Base-by-base conservation (phyloP, 2,888 invertebrate species). In the Callinectes sapidus region DNA sequence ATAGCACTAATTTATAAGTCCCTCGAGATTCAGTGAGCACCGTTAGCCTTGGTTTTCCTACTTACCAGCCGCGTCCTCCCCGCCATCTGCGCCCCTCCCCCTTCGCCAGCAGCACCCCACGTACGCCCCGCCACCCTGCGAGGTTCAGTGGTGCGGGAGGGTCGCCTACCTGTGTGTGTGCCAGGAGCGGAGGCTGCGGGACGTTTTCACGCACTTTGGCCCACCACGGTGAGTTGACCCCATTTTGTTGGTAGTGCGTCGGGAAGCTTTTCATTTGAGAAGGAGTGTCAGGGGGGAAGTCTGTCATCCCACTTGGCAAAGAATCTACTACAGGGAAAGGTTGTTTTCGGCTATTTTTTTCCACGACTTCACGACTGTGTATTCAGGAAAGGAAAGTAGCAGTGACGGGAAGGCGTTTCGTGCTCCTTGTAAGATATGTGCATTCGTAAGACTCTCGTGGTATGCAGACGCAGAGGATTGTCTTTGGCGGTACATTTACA, bases 91-190 rank as follows among this genome's bases (percentile, higher is more conserved):
- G 81, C 35, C 81, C 35, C 81, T 13, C 81, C 81, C 81, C 81
- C 81, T 35, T 32, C 81, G 35, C 81, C 81, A 81, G 81, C 81
- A 35, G 35, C 81, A 81, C 81, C 81, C 81, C 35, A 16, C 81
- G 1, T 3, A 16, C 81, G 35, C 3, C 81, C 32, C 35, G 81
- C 81, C 81, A 16, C 81, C 81, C 81, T 81, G 35, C 81, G 81
- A 81, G 81, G 81, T 35, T 81, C 81, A 81, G 81, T 81, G 81
- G 81, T 81, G 81, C 81, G 81, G 81, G 81, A 81, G 81, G 81
- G 81, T 81, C 81, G 81, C 81, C 81, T 81, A 81, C 81, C 81
- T 81, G 81, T 81, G 81, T 81, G 81, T 81, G 81, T 81, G 81
- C 81, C 81, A 81, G 81, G 35, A 81, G 81, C 81, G 81, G 81